Percentiles rank a stretch among this genome's conserved stretches.
phyloP scores from a whole-genome alignment of 2,113 vertebrate species.

The Danionella cerebrum region DNA sequence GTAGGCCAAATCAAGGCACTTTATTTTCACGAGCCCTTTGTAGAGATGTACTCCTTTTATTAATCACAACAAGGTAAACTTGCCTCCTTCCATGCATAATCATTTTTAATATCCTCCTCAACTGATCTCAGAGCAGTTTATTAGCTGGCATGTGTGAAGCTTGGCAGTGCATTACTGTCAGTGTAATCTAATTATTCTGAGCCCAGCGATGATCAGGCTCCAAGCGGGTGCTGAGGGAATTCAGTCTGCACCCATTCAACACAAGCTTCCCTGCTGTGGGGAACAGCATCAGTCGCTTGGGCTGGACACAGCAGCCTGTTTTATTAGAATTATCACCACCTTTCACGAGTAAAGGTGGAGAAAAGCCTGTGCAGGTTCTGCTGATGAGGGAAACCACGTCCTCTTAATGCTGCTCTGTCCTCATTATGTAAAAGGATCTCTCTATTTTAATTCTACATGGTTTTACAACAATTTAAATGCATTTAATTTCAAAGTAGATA shows the following conservation, averaged over 20 bases:
- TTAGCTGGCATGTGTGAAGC: slow-evolving; percentile 56
- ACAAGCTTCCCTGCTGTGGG: slow-evolving; percentile 43
- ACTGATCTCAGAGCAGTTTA: slow-evolving; percentile 57
- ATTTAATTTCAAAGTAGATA: too few species aligned
- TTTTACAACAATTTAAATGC: too few species aligned
- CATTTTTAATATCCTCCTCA: slow-evolving; percentile 55
- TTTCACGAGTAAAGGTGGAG: slow-evolving; percentile 35
- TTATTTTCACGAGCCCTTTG: slow-evolving; percentile 20
- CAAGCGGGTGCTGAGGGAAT: slow-evolving; percentile 23
- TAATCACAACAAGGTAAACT: slow-evolving; percentile 46
- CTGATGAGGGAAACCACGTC: not conserved
- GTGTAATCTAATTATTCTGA: slow-evolving; percentile 63
- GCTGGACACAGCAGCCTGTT: slow-evolving; percentile 35
- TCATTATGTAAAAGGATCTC: too few species aligned
- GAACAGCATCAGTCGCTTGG: slow-evolving; percentile 47
- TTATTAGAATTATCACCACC: slow-evolving; percentile 46
- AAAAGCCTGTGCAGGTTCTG: not conserved
- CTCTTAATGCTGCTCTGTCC: not conserved
- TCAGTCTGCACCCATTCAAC: not conserved
- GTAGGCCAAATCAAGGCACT: slow-evolving; percentile 47
- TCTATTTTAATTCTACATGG: too few species aligned
- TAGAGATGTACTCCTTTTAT: slow-evolving; percentile 41
- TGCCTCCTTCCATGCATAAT: slow-evolving; percentile 62
- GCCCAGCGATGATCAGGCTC: slow-evolving; percentile 45
- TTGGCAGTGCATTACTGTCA: slow-evolving; percentile 62